Percentiles rank a stretch among this genome's conserved stretches.
Conservation (phyloP, 2,888 invertebrate species). For the Trichopoda pennipes region DNA sequence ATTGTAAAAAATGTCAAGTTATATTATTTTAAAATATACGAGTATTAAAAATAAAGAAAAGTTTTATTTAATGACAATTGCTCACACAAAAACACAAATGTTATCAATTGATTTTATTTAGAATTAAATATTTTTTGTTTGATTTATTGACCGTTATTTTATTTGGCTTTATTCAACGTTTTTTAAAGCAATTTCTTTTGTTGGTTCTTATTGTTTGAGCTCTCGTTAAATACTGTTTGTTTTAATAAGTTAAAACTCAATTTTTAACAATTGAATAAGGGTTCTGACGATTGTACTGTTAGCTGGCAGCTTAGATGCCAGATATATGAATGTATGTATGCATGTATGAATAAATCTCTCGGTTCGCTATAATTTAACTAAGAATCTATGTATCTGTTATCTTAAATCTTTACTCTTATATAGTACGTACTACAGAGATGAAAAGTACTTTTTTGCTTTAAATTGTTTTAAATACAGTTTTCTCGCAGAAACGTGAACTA, state of each 20-base stretch:
- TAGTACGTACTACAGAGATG: conserved; percentile 5
- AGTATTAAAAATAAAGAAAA: too few relatives aligned
- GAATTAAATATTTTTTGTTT: conserved; percentile 8
- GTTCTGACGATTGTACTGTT: not conserved
- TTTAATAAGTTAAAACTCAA: conserved; percentile 27
- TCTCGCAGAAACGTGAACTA: too few relatives aligned
- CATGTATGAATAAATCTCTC: not conserved
- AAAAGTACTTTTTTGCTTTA: too few relatives aligned
- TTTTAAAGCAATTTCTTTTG: not conserved
- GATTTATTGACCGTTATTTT: conserved; percentile 37
- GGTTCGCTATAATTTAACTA: conserved; percentile 41
- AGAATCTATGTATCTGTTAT: conserved; percentile 42
- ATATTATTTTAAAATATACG: too few relatives aligned
- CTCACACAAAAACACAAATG: conserved; percentile 1
- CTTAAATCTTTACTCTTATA: not conserved
- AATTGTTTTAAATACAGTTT: too few relatives aligned
- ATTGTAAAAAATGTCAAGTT: not conserved
- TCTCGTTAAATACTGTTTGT: conserved; percentile 43
- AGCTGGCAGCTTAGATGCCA: conserved; percentile 3
- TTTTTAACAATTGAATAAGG: conserved; percentile 42
- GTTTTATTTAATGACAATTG: conserved; percentile 1
- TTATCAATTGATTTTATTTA: conserved; percentile 47
- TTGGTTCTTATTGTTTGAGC: conserved; percentile 46
- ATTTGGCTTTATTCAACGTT: not conserved
- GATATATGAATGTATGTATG: not conserved